These are phyloP conservation scores for Chlamydotis undulata DNA, from an alignment of 2,113 vertebrate species.

Conservation along the genomic window DNA sequence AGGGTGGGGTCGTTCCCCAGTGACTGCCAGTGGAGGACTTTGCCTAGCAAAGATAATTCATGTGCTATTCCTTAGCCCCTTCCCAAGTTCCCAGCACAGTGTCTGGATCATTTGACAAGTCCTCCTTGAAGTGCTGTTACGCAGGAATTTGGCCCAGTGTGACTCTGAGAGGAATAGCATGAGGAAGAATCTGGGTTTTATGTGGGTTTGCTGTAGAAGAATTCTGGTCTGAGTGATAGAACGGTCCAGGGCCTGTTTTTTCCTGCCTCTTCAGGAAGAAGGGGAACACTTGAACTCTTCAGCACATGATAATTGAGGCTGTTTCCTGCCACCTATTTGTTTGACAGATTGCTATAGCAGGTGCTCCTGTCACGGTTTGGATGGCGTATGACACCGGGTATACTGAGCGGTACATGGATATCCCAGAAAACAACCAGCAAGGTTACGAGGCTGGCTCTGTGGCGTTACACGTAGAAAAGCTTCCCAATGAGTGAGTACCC, in stretches of 20 bases:
- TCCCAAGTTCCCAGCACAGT: background rate
- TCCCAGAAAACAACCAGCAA: constrained; percentile 94
- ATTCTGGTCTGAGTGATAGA: background rate
- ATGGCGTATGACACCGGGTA: constrained; percentile 98
- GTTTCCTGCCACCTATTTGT: constrained; percentile 20
- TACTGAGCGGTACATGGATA: constrained; percentile 96
- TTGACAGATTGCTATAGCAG: constrained; percentile 91
- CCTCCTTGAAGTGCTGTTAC: background rate
- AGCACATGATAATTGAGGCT: background rate
- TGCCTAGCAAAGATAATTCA: background rate
- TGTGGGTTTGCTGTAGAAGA: background rate
- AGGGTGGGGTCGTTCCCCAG: background rate
- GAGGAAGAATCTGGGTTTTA: background rate
- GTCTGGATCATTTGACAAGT: background rate
- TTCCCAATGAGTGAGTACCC: constrained; percentile 91
- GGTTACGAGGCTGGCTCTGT: constrained; percentile 96
- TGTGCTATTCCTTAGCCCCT: background rate
- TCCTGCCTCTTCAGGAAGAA: background rate
- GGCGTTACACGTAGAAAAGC: constrained; percentile 94
- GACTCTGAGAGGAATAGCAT: background rate
- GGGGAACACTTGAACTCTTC: background rate
- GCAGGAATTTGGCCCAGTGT: background rate
- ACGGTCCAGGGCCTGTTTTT: background rate
- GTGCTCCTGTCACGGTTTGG: constrained; percentile 96
- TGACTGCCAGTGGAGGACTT: background rate